Evolutionary conservation across 2,888 invertebrate genomes (phyloP).

Genomic region (Agrilus biguttatus): DNA sequence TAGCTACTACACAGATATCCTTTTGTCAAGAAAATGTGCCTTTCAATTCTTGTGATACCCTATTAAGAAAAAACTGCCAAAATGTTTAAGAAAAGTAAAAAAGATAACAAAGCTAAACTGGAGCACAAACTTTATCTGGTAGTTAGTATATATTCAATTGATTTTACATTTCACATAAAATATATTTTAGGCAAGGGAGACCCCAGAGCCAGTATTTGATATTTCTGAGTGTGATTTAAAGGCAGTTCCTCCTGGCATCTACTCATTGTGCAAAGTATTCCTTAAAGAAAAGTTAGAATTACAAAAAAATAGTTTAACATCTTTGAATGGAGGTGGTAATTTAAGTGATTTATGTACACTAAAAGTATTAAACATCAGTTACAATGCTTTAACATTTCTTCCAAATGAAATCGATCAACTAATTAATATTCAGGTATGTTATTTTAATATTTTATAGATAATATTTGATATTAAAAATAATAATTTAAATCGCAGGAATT

Average conservation of each 20-base stretch:
- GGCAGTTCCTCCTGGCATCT: slow-evolving; percentile 62
- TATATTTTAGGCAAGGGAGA: slow-evolving; percentile 49
- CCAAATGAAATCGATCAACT: slow-evolving; percentile 51
- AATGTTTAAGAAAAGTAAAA: slow-evolving; percentile 26
- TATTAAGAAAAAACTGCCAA: not conserved
- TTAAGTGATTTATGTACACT: slow-evolving; percentile 54
- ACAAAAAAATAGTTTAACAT: slow-evolving; percentile 53
- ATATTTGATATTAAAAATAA: slow-evolving; percentile 1
- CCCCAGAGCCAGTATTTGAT: slow-evolving; percentile 69
- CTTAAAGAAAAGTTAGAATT: slow-evolving; percentile 56
- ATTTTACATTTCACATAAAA: slow-evolving; percentile 2
- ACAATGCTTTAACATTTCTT: slow-evolving; percentile 48
- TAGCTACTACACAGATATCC: not conserved
- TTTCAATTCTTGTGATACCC: not conserved
- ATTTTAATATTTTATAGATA: not conserved
- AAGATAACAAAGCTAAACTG: slow-evolving; percentile 41
- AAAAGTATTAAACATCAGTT: slow-evolving; percentile 49
- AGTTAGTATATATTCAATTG: slow-evolving; percentile 16
- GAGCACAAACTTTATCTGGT: slow-evolving; percentile 47
- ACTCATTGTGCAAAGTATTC: slow-evolving; percentile 66
- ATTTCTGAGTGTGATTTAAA: slow-evolving; percentile 63
- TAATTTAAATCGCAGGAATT: slow-evolving; percentile 42
- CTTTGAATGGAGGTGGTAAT: slow-evolving; percentile 56
- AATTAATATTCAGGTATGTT: slow-evolving; percentile 46
- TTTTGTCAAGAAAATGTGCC: not conserved